phyloP scores from a whole-genome alignment of 2,797 vertebrate species.

The Hippoglossus hippoglossus region DNA sequence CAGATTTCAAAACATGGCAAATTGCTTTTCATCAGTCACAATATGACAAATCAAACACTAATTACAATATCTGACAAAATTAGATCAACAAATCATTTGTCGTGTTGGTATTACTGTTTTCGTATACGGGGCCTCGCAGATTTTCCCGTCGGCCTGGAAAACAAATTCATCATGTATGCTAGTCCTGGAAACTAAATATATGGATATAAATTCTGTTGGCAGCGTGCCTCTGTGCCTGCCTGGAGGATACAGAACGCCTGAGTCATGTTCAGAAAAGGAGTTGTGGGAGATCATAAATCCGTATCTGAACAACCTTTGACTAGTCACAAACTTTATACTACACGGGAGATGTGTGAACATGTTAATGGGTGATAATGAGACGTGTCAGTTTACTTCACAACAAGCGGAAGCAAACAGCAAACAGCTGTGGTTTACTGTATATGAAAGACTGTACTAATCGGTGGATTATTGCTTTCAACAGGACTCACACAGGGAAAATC shows the following conservation, averaged over 20 bases:
- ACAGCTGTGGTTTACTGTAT: conserved; percentile 18
- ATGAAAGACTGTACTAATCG: conserved; percentile 11
- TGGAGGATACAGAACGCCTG: conserved; percentile 62
- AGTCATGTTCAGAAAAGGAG: conserved; percentile 69
- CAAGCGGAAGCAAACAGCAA: conserved; percentile 18
- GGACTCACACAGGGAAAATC: conserved; percentile 10
- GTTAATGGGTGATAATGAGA: conserved; percentile 28
- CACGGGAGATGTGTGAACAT: conserved; percentile 18
- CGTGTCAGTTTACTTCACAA: conserved; percentile 6
- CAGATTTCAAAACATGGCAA: conserved; percentile 49
- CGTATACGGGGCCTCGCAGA: conserved; percentile 12
- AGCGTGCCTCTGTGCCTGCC: conserved; percentile 46
- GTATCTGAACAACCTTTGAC: conserved; percentile 70
- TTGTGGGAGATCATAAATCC: conserved; percentile 70
- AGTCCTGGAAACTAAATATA: conserved; percentile 59
- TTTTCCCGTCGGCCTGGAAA: conserved; percentile 37
- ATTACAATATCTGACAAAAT: conserved; percentile 78
- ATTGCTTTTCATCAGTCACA: conserved; percentile 71
- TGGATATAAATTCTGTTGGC: conserved; percentile 71
- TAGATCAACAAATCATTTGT: conserved; percentile 72
- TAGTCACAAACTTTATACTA: conserved; percentile 32
- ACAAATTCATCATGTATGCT: conserved; percentile 67
- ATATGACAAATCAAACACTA: conserved; percentile 75
- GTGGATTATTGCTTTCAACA: conserved; percentile 36
- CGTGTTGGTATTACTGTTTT: conserved; percentile 43